Evolutionary conservation across 2,797 vertebrate genomes (phyloP).

Genomic region (Sarcoramphus papa): DNA sequence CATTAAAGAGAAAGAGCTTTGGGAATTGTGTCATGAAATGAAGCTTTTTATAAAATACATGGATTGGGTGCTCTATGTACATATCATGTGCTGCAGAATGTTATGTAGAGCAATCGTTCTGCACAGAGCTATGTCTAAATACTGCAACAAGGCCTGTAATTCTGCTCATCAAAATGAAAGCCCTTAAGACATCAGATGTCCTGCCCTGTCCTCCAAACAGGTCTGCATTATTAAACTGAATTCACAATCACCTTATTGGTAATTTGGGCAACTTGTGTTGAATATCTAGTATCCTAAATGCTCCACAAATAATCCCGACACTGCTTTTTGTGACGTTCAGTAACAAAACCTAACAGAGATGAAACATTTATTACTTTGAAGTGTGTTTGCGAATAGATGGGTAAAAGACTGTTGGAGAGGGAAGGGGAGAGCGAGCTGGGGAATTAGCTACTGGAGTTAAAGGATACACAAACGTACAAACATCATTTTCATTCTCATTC

Average conservation of each 20-base stretch:
- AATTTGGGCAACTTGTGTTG: background rate
- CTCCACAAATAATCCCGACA: background rate
- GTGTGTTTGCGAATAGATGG: background rate
- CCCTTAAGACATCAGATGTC: background rate
- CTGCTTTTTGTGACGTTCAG: background rate
- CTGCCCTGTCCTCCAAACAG: background rate
- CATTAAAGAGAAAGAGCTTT: background rate
- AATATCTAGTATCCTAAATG: background rate
- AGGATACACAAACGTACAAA: background rate
- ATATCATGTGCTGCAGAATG: background rate
- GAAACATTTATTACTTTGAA: background rate
- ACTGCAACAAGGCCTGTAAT: background rate
- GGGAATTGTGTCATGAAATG: background rate
- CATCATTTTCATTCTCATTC: background rate
- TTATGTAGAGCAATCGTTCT: background rate
- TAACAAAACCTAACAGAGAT: background rate
- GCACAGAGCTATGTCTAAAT: background rate
- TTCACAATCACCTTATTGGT: background rate
- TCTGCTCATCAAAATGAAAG: background rate
- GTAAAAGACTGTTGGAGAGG: background rate
- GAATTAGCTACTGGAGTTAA: background rate
- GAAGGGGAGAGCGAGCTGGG: background rate
- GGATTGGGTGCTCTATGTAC: fast-evolving
- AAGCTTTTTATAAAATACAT: constrained; percentile 6
- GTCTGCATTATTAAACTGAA: background rate